Percentiles rank a stretch among this genome's conserved stretches.
phyloP scores from a whole-genome alignment of 2,113 vertebrate species.

The Upupa epops region DNA sequence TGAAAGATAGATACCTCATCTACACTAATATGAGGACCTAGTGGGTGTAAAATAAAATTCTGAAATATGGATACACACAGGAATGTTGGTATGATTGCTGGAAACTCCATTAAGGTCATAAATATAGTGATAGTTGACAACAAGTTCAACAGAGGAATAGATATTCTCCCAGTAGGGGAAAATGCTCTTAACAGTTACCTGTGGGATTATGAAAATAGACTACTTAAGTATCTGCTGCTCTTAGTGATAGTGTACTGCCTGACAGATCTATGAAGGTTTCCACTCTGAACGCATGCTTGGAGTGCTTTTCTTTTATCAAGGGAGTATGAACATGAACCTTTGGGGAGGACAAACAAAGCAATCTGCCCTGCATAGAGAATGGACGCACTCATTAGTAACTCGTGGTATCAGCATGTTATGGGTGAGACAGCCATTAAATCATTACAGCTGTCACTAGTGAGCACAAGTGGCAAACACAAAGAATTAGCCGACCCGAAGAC shows the following conservation, averaged over 20 bases:
- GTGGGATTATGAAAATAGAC: conserved; percentile 61
- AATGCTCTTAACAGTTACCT: conserved; percentile 55
- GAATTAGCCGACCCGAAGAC: not conserved
- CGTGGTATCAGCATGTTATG: not conserved
- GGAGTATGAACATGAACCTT: not conserved
- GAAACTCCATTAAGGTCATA: conserved; percentile 61
- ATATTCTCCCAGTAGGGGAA: conserved; percentile 43
- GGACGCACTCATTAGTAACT: not conserved
- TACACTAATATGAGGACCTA: not conserved
- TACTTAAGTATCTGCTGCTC: conserved; percentile 53
- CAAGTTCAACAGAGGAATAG: conserved; percentile 41
- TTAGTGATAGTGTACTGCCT: conserved; percentile 40
- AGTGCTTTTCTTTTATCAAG: conserved; percentile 20
- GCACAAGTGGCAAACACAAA: not conserved
- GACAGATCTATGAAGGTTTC: not conserved
- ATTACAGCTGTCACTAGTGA: not conserved
- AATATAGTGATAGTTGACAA: conserved; percentile 49
- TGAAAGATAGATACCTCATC: not conserved
- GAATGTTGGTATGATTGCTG: not conserved
- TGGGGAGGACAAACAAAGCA: conserved; percentile 2
- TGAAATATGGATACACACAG: not conserved
- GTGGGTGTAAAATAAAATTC: not conserved
- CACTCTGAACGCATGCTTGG: not conserved
- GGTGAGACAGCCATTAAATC: not conserved
- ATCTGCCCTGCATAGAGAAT: not conserved